Conservation (phyloP, 2,113 vertebrate genomes). For the Tragulus kanchil region DNA sequence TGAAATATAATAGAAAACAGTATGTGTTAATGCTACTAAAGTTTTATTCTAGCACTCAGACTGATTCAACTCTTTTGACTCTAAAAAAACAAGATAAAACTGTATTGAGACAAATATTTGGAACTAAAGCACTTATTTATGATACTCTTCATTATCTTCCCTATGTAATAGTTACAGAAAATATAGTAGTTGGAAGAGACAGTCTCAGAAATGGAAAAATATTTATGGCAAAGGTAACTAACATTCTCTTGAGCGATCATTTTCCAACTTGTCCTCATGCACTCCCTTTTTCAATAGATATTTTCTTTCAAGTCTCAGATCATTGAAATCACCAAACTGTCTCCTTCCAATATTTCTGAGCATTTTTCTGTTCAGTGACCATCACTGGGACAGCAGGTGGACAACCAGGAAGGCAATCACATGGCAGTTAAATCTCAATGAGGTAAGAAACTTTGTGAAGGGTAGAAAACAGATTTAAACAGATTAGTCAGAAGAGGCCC, state of each 20-base stretch:
- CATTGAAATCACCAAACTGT: not conserved
- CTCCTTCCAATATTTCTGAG: not conserved
- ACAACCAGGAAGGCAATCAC: not conserved
- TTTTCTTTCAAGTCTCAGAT: not conserved
- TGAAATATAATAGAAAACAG: constrained; percentile 35
- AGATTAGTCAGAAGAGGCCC: not conserved
- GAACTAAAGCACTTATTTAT: constrained; percentile 50
- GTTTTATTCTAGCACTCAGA: constrained; percentile 37
- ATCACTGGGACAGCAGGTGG: constrained; percentile 30
- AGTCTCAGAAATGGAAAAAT: constrained; percentile 58
- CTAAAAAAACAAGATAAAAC: constrained; percentile 12
- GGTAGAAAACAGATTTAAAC: constrained; percentile 30
- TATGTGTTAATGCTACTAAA: not conserved
- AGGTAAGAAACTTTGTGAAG: not conserved
- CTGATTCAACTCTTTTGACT: not conserved
- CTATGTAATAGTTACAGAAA: constrained; percentile 9
- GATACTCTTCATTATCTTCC: not conserved
- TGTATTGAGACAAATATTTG: not conserved
- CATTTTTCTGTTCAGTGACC: not conserved
- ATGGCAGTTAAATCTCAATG: not conserved
- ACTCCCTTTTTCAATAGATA: not conserved
- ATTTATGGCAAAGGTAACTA: constrained; percentile 22
- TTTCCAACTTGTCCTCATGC: not conserved
- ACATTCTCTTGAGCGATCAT: constrained; percentile 24
- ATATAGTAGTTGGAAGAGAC: not conserved